phyloP scores from a whole-genome alignment of 2,797 vertebrate genomes.

The Sebastes vulpes region DNA sequence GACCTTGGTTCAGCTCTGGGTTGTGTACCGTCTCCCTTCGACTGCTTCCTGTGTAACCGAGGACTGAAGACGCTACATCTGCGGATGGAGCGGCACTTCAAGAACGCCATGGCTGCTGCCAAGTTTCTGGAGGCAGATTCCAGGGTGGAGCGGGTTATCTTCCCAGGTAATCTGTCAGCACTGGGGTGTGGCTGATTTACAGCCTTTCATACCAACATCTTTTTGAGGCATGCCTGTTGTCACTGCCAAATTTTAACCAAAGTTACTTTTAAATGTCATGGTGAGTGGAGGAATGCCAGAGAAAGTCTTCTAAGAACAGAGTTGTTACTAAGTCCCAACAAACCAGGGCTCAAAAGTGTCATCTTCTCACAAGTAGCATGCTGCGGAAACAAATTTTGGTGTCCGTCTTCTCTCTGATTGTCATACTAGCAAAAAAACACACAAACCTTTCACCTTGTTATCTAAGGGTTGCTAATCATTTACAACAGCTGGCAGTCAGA shows the following conservation, averaged over 20 bases:
- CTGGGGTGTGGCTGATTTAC: background rate
- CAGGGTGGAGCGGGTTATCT: conserved; percentile 90
- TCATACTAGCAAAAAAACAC: background rate
- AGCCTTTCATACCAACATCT: rapidly evolving
- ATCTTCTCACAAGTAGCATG: background rate
- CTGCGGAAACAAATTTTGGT: background rate
- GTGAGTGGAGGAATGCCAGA: background rate
- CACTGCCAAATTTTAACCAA: background rate
- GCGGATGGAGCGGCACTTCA: conserved; percentile 94
- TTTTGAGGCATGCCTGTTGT: background rate
- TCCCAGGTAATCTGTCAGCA: conserved; percentile 86
- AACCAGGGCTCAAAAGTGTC: background rate
- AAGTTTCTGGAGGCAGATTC: conserved; percentile 88
- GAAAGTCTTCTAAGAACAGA: background rate
- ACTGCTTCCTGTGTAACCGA: conserved; percentile 92
- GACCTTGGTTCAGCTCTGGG: conserved; percentile 86
- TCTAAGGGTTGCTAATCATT: background rate
- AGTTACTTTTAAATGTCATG: background rate
- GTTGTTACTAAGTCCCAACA: background rate
- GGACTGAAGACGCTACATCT: conserved; percentile 94
- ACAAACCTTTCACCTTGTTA: background rate
- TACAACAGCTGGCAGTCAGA: background rate
- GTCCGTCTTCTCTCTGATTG: background rate
- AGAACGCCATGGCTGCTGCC: conserved; percentile 88
- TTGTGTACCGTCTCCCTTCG: conserved; percentile 92